These are phyloP conservation scores for Imbricaverruca yamaguchii DNA, from an alignment of 2,888 invertebrate genomes.

Conservation along the genomic window DNA sequence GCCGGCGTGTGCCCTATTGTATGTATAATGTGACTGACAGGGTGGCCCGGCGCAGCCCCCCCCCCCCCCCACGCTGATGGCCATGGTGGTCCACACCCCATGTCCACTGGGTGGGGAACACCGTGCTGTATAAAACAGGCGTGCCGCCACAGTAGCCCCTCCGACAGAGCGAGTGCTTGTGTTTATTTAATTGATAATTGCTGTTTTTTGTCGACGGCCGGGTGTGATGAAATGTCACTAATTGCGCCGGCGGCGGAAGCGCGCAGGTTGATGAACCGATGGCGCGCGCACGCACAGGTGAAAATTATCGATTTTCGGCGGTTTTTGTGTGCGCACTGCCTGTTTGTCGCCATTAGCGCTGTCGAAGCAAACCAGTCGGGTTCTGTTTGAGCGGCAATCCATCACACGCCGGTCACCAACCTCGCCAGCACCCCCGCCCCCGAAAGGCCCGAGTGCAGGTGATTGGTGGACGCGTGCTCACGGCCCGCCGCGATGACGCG, in stretches of 20 bases:
- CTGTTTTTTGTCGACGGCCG: background rate
- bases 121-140: too few species aligned
- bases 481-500: background rate
- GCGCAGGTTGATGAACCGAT: slow-evolving; percentile 17
- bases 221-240: slow-evolving; percentile 21
- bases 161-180: background rate
- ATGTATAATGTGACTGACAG: too few species aligned
- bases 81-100: too few species aligned
- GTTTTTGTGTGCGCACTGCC: slow-evolving; percentile 5
- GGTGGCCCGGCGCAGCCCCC: too few species aligned
- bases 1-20: too few species aligned
- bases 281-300: slow-evolving; percentile 10
- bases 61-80: too few species aligned
- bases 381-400: background rate
- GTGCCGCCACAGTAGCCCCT: too few species aligned
- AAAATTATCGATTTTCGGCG: slow-evolving; percentile 10
- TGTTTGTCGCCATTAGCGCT: background rate
- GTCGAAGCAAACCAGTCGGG: background rate
- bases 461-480: background rate
- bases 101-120: too few species aligned
- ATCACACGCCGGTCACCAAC: background rate
- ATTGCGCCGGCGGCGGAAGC: background rate
- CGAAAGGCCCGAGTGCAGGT: background rate
- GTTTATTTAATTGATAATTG: slow-evolving; percentile 17
- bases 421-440: background rate